Conservation (phyloP, 2,797 vertebrate species). For the Pseudochaenichthys georgianus region DNA sequence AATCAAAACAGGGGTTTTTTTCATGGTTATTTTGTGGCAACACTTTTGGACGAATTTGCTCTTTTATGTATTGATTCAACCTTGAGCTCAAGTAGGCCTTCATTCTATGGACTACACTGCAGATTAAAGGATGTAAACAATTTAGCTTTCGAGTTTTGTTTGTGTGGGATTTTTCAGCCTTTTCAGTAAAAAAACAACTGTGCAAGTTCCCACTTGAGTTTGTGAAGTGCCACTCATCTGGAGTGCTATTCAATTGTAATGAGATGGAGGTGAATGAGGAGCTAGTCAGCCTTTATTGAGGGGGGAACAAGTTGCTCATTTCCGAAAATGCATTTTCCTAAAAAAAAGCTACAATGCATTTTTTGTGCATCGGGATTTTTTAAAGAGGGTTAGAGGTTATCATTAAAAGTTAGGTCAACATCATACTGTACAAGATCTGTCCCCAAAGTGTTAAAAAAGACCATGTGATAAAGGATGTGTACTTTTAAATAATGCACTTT, state of each 20-base stretch:
- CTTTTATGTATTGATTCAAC: constrained; percentile 26
- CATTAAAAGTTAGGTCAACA: constrained; percentile 47
- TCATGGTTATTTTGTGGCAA: background rate
- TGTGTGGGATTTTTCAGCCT: background rate
- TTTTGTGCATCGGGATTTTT: constrained; percentile 11
- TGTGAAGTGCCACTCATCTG: constrained; percentile 60
- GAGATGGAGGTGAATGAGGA: constrained; percentile 68
- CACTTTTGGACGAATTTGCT: background rate
- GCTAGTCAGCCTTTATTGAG: constrained; percentile 41
- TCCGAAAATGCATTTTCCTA: constrained; percentile 32
- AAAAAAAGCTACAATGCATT: constrained; percentile 20
- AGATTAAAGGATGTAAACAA: constrained; percentile 8
- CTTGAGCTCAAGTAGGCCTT: constrained; percentile 10
- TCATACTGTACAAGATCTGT: constrained; percentile 1
- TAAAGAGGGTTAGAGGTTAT: background rate
- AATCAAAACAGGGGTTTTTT: too few relatives aligned
- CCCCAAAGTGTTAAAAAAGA: constrained; percentile 14
- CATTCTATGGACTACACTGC: constrained; percentile 1
- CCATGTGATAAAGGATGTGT: constrained; percentile 1
- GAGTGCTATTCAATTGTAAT: constrained; percentile 72
- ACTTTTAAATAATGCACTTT: constrained; percentile 14
- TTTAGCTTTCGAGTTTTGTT: background rate
- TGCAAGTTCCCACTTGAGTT: constrained; percentile 49
- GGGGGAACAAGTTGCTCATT: constrained; percentile 25
- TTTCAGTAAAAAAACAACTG: constrained; percentile 48